These are phyloP conservation scores for Thelaira solivaga DNA, from an alignment of 2,888 invertebrate genomes.

Conservation along the genomic window DNA sequence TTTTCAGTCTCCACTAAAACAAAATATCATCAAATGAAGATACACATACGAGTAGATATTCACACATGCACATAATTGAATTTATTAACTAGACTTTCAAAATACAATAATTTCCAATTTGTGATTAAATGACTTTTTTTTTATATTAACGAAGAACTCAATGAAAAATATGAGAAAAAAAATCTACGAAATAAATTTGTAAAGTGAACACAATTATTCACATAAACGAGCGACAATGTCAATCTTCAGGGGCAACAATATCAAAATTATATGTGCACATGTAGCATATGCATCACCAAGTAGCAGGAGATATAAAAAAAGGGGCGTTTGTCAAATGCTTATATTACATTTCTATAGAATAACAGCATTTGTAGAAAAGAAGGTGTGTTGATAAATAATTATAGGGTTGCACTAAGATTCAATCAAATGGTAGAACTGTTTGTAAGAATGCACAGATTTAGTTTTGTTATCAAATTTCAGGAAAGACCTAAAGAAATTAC, in stretches of 20 bases:
- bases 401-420: slow-evolving; percentile 50
- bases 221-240: neutral
- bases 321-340: slow-evolving; percentile 38
- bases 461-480: slow-evolving; percentile 21
- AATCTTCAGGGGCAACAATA: slow-evolving; percentile 2
- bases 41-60: too few relatives aligned
- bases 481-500: slow-evolving; percentile 15
- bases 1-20: too few relatives aligned
- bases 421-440: slow-evolving; percentile 38
- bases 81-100: slow-evolving; percentile 35
- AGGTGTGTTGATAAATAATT: slow-evolving; percentile 57
- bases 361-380: neutral
- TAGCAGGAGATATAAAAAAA: neutral
- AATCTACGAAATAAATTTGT: slow-evolving; percentile 46
- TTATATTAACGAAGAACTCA: neutral
- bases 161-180: slow-evolving; percentile 46
- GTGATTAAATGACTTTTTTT: slow-evolving; percentile 11
- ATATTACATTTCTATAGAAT: neutral
- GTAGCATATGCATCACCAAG: too few relatives aligned
- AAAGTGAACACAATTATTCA: neutral
- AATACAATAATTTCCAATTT: slow-evolving; percentile 56
- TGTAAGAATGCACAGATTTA: slow-evolving; percentile 33
- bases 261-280: slow-evolving; percentile 33
- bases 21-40: too few relatives aligned
- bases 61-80: too few relatives aligned